Evolutionary conservation across 2,113 vertebrate species (phyloP), one percentile per base, ranked within the genome.

Genomic region (Chionodraco myersi): DNA sequence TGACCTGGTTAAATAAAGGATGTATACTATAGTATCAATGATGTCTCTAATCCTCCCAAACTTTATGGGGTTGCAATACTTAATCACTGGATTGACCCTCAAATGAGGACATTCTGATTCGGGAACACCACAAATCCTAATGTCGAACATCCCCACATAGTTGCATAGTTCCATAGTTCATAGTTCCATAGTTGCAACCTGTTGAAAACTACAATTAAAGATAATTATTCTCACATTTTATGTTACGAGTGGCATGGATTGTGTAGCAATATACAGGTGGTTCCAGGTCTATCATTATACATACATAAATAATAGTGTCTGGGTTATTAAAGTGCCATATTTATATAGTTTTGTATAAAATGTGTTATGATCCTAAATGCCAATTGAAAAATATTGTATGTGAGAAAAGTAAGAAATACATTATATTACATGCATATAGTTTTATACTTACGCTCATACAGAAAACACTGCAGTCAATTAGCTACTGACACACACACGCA

Each of bases 51-150:
- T 73, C 6, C n/a, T 15, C 15, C 53, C 2, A 3, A 16, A 26
- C 21, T 57, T 11, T 8, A 30, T 48, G 15, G 44, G 58, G 21
- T 26, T 30, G 18, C 18, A 48, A 10, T 13, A 15, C 7, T 8
- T 45, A 59, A 45, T 54, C 30, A 49, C 6, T 70, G 18, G 10
- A 49, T 48, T 45, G 6, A 45, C 45, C 34, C 56, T 34, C 41
- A 47, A n/a, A 51, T 51, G 49, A 77, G 67, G 18, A 48, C 66
- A 13, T 36, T 75, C 10, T 66, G 34, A 58, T 59, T 9, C 10
- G 2, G 36, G 34, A 5, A 52, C 54, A 60, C 60, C 47, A 48
- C 52, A 65, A 53, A 15, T 49, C 52, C 64, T 60, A 6, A 58
- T 30, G 5, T 44, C 34, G 15, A n/a, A 3, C 48, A 61, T 64